These are phyloP conservation scores for Troglohyphantes excavatus DNA, from an alignment of 2,888 invertebrate genomes.

Conservation along the genomic window DNA sequence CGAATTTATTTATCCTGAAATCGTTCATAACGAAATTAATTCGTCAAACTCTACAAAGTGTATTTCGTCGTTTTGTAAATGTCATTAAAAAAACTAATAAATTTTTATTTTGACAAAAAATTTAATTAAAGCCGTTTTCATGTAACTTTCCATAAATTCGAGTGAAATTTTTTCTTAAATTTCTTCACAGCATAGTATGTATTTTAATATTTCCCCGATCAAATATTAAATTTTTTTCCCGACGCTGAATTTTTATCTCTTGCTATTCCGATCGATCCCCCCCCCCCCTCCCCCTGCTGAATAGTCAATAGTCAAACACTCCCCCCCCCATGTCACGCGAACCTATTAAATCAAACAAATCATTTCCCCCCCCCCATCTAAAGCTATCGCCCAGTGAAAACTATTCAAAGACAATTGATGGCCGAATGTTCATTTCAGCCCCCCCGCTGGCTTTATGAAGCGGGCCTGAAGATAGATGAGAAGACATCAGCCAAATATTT, in stretches of 20 bases:
- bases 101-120: no score
- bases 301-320: slow-evolving; percentile 31
- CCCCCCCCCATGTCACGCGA: neutral
- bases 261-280: no score
- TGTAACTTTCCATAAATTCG: no score
- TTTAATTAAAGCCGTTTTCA: no score
- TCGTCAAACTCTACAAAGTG: no score
- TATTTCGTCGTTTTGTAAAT: no score
- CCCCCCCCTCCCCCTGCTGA: slow-evolving; percentile 7
- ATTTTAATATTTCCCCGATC: neutral
- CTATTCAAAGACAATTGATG: slow-evolving; percentile 73
- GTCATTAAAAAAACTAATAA: no score
- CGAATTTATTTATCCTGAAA: no score
- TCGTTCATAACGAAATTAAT: no score
- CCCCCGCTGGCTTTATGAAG: slow-evolving; percentile 72
- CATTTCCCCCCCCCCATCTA: slow-evolving; percentile 47
- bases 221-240: slow-evolving; percentile 7
- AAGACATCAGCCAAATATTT: slow-evolving; percentile 75
- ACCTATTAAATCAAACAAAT: slow-evolving; percentile 71
- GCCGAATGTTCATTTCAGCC: slow-evolving; percentile 69
- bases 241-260: slow-evolving; percentile 19
- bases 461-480: slow-evolving; percentile 67
- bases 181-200: neutral
- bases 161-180: no score
- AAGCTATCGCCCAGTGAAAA: slow-evolving; percentile 54